phyloP scores from a whole-genome alignment of 2,797 vertebrate species.

The Phrynocephalus forsythii region DNA sequence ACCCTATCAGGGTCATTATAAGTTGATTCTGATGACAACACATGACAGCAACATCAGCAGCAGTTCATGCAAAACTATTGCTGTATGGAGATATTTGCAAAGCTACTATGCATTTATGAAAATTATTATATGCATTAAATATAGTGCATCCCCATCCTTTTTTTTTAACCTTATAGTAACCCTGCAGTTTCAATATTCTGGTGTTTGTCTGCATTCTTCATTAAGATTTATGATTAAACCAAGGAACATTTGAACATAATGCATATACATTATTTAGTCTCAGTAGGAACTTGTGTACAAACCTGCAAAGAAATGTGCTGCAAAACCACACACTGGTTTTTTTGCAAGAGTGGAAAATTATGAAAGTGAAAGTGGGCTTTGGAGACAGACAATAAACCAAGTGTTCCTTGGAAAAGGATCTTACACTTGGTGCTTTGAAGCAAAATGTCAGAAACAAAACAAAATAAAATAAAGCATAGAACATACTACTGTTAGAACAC shows the following conservation, averaged over 20 bases:
- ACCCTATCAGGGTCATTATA: too few relatives aligned
- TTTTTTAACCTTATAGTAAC: too few relatives aligned
- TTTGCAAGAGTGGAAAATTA: background rate
- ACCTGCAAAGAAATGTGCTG: background rate
- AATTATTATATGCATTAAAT: too few relatives aligned
- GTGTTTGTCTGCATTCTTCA: too few relatives aligned
- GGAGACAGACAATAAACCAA: background rate
- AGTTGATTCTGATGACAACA: too few relatives aligned
- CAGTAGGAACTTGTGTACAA: background rate
- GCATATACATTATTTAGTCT: background rate
- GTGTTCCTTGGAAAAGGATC: slow-evolving; percentile 23
- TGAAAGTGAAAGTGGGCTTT: background rate
- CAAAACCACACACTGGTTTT: background rate
- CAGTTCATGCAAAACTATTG: too few relatives aligned
- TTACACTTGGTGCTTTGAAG: slow-evolving; percentile 8
- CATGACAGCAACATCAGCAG: too few relatives aligned
- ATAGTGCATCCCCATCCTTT: too few relatives aligned
- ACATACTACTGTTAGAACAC: slow-evolving; percentile 20
- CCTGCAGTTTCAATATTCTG: too few relatives aligned
- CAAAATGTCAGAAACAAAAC: background rate
- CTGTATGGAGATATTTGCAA: too few relatives aligned
- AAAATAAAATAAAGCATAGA: slow-evolving; percentile 6
- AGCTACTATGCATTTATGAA: too few relatives aligned
- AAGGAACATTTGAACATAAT: background rate
- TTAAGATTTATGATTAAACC: too few relatives aligned